phyloP scores from a whole-genome alignment of 2,113 vertebrate species.

The Triplophysa siluroides region DNA sequence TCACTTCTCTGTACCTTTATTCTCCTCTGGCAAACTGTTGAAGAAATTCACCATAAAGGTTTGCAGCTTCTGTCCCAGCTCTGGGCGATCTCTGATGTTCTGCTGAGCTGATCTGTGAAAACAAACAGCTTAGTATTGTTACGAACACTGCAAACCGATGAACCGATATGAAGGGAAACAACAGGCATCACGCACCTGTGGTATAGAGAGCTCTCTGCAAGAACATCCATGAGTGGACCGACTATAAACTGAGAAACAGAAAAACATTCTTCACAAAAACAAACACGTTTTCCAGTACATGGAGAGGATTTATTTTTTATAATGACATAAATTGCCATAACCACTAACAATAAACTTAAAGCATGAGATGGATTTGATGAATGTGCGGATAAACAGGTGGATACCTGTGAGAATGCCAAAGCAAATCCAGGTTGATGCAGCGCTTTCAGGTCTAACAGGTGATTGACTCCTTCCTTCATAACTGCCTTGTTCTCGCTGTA shows the following conservation, averaged over 20 bases:
- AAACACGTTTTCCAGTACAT: neutral
- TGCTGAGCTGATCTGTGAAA: slow-evolving; percentile 76
- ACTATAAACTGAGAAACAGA: slow-evolving; percentile 77
- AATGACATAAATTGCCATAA: no score
- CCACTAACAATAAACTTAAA: neutral
- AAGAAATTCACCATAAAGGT: slow-evolving; percentile 82
- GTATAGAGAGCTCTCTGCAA: slow-evolving; percentile 89
- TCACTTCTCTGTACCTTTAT: slow-evolving; percentile 73
- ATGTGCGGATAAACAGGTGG: neutral
- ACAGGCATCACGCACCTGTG: slow-evolving; percentile 74
- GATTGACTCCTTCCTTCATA: slow-evolving; percentile 84
- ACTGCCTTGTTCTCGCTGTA: slow-evolving; percentile 92
- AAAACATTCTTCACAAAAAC: neutral
- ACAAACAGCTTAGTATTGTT: slow-evolving; percentile 11
- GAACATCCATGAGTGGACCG: slow-evolving; percentile 87
- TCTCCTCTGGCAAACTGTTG: slow-evolving; percentile 77
- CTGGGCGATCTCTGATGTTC: slow-evolving; percentile 81
- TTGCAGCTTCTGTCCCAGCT: slow-evolving; percentile 82
- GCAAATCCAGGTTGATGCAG: slow-evolving; percentile 75
- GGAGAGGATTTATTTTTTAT: no score
- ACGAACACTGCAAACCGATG: neutral
- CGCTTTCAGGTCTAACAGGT: slow-evolving; percentile 84
- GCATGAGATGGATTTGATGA: neutral
- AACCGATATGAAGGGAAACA: neutral
- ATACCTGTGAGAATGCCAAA: slow-evolving; percentile 81